A percentile compares a stretch with the other conserved stretches of the same genome.
Conservation (phyloP, 2,888 invertebrate genomes). For the Cerastoderma edule region DNA sequence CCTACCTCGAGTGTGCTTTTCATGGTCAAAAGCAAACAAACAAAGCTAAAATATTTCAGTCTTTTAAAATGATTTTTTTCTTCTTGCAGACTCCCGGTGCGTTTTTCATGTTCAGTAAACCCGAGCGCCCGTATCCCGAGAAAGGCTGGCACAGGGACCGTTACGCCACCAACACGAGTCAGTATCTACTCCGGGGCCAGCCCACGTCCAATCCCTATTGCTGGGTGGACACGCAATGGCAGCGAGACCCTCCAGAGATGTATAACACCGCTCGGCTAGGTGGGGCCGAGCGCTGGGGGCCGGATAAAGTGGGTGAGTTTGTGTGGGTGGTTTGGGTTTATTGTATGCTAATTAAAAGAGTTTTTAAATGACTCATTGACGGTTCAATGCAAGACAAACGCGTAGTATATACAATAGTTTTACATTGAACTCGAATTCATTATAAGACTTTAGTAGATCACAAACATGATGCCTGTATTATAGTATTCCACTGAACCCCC, state of each 20-base stretch:
- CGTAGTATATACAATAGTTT: too few relatives aligned
- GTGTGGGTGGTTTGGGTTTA: too few relatives aligned
- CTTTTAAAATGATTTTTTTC: background rate
- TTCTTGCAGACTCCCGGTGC: conserved; percentile 68
- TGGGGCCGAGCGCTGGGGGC: conserved; percentile 82
- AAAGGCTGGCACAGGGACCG: conserved; percentile 72
- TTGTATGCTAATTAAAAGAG: too few relatives aligned
- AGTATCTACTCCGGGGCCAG: conserved; percentile 71
- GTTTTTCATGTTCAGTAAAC: conserved; percentile 68
- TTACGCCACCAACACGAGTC: conserved; percentile 75
- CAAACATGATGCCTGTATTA: too few relatives aligned
- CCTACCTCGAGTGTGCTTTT: too few relatives aligned
- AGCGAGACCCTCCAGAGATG: conserved; percentile 71
- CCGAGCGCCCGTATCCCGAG: conserved; percentile 62
- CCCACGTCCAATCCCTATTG: conserved; percentile 71
- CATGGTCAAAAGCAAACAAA: too few relatives aligned
- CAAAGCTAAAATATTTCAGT: background rate
- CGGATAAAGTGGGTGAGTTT: conserved; percentile 79
- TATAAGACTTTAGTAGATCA: too few relatives aligned
- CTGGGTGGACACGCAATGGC: conserved; percentile 78
- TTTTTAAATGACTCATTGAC: too few relatives aligned
- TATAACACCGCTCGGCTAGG: conserved; percentile 80
- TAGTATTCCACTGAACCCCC: too few relatives aligned
- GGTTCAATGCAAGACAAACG: too few relatives aligned
- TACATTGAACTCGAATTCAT: too few relatives aligned